Evolutionary conservation across 2,797 vertebrate species (phyloP), one percentile per base, ranked within the genome.

Genomic region (Microctenopoma steveboyesi): DNA sequence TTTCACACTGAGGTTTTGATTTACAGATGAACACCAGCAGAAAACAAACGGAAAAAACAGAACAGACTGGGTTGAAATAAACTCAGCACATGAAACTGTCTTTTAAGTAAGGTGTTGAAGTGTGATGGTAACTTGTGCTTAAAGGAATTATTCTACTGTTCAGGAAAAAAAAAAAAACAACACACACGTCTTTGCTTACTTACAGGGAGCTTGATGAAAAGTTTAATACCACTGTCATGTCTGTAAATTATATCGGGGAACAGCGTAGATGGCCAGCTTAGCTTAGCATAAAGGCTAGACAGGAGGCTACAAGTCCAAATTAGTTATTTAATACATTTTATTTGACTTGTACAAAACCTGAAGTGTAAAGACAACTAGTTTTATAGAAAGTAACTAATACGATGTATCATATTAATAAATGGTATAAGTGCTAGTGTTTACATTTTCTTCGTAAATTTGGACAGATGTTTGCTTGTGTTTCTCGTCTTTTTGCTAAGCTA

Each of bases 1-100:
- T 74, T 69, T 48, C 30, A 64, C 40, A 39, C 63, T 5, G 47
- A 55, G 47, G 22, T 63, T 77, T 71, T 69, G 79, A 55, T 78
- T 84, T 59, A n/a, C 63, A 81, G 74, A 74, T 35, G 45, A 84
- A 54, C 35, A 47, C 11, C 25, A 62, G 14, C 58, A 77, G 12
- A 49, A 27, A 30, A 30, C 28, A 30, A 30, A 30, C 28, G 28
- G 5, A 11, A 27, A 7, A 64, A 53, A 40, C 7, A 58, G 18
- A 62, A 1, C 3, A 33, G 35, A 58, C 15, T 5, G 39, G 14
- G 33, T 22, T 54, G 37, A 71, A n/a, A 62, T 27, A 14, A 70
- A 69, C 28, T 37, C 39, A 35, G 40, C 25, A 53, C 10, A 61
- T 14, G 16, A 55, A 47, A 60, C 5, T 55, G 59, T 53, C 10